These are phyloP conservation scores for Ferrisia virgata DNA, from an alignment of 2,888 invertebrate species.

Conservation along the genomic window DNA sequence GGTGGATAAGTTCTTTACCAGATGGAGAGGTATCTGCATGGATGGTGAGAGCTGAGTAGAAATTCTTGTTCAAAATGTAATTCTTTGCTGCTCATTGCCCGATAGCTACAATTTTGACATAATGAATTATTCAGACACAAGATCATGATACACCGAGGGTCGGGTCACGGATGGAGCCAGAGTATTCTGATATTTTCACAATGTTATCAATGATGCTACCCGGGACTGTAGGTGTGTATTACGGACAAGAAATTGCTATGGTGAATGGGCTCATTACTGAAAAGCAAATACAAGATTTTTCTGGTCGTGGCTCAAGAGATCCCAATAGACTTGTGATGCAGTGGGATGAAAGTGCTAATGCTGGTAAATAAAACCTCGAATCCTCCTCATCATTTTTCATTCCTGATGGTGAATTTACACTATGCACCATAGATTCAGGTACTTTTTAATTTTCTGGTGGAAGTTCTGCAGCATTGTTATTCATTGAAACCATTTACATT, in stretches of 20 bases:
- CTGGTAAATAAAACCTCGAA: no score
- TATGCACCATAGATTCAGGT: not conserved
- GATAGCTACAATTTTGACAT: no score
- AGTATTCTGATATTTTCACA: not conserved
- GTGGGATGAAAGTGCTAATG: not conserved
- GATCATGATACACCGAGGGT: not conserved
- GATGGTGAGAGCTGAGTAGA: not conserved
- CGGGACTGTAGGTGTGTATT: not conserved
- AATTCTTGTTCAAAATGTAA: not conserved
- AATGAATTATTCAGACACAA: not conserved
- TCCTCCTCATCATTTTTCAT: no score
- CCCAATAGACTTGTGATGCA: not conserved
- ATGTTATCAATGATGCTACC: not conserved
- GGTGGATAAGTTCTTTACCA: not conserved
- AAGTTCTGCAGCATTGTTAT: no score
- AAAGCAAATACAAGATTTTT: not conserved
- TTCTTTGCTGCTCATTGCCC: not conserved
- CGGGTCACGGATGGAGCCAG: not conserved
- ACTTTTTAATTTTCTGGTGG: conserved; percentile 49
- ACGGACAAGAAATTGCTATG: not conserved
- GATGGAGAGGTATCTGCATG: not conserved
- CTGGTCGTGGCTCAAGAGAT: not conserved
- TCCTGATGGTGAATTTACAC: not conserved
- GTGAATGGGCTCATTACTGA: not conserved
- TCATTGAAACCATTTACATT: no score